Evolutionary conservation across 2,888 invertebrate species (phyloP), one percentile per base, ranked within the genome.

Genomic region (Diaperis boleti): DNA sequence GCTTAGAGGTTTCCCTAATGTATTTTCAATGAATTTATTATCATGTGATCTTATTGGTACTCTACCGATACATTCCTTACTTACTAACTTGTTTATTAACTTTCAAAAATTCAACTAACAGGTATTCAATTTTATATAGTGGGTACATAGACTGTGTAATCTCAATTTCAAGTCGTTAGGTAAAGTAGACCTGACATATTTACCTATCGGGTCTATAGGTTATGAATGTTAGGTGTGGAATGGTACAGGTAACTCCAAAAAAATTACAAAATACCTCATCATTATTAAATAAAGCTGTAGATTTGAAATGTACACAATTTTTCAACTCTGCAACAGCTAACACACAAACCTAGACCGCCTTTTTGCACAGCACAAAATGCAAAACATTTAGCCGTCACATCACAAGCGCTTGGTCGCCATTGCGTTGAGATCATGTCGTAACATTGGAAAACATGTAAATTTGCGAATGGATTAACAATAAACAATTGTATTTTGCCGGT

Each of bases 401-500:
- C 14, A 42, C 22, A 18, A 22, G 29, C 13, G 50, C 20, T 44
- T 13, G 52, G 52, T 44, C 59, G 59, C 59, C 59, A 60, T 60
- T 60, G 41, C 49, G 15, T 17, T 8, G 17, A 14, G 33, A 29
- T 10, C 20, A 18, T 52, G 29, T 42, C 44, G 52, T 44, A 35
- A 42, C 39, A 22, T 29, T 26, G 35, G 50, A 42, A 60, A 60
- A 44, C 17, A 17, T 11, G 41, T 10, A 61, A 61, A 54, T 66
- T 60, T 18, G 14, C 17, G 14, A 35, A 18, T 29, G 68, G 66
- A 62, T 64, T 54, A 67, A 47, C 64, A 68, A 71, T 66, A 72
- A 72, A 73, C 69, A 75, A 74, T 75, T 74, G 69, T 71, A 74
- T 72, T 74, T 71, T 68, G 72, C 74, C 76, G 76, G 78, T 73